Evolutionary conservation across 2,888 invertebrate genomes (phyloP).

Genomic region (Troides helena): DNA sequence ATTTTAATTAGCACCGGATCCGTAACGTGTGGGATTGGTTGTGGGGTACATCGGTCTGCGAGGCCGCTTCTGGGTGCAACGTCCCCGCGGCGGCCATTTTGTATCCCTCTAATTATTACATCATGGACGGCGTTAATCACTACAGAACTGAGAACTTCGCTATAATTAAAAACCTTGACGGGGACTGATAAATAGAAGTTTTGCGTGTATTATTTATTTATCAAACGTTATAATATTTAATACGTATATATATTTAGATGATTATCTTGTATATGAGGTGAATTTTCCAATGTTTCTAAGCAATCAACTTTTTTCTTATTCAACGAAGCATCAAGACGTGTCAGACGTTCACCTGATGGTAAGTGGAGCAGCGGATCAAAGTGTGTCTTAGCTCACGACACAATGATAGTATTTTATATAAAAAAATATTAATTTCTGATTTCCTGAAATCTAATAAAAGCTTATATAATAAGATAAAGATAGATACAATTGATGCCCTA

Average conservation of each 20-base stretch:
- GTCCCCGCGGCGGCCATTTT: slow-evolving; percentile 59
- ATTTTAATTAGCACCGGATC: slow-evolving; percentile 16
- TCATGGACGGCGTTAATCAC: slow-evolving; percentile 39
- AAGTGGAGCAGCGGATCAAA: no score
- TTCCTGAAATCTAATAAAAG: no score
- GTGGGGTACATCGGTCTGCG: slow-evolving; percentile 31
- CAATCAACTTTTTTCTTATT: no score
- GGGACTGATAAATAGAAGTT: neutral
- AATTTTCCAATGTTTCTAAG: neutral
- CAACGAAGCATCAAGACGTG: no score
- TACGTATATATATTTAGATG: neutral
- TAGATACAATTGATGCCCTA: no score
- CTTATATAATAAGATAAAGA: no score
- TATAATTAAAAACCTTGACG: neutral
- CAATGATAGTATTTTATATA: no score
- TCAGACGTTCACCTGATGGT: no score
- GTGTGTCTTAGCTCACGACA: no score
- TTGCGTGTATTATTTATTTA: neutral
- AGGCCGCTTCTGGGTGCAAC: slow-evolving; percentile 35
- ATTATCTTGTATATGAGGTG: neutral
- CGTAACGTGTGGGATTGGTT: slow-evolving; percentile 20
- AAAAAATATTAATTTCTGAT: no score
- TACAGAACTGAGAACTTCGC: slow-evolving; percentile 8
- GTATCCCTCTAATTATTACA: slow-evolving; percentile 59
- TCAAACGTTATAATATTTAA: no score